Evolutionary conservation across 2,888 invertebrate genomes (phyloP), one percentile per base, ranked within the genome.

Genomic region (Orthonychiurus folsomi): DNA sequence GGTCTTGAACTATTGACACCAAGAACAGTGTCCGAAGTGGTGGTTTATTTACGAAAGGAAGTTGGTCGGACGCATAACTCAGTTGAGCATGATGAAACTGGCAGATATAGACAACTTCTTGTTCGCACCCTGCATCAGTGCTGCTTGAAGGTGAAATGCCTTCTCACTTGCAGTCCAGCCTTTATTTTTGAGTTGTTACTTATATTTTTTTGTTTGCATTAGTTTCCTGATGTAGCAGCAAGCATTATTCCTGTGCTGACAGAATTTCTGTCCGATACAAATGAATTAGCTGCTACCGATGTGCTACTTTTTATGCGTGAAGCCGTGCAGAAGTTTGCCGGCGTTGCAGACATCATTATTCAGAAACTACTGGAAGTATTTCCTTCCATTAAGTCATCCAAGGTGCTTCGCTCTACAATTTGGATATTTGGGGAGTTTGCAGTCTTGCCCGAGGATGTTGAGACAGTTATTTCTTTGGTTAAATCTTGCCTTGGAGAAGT

Each of bases 371-470:
- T 89, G 65, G 90, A 96, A 77, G 85, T 88, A 1, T 89, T 96
- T 75, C 83, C 87, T 0, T 83, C 86, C 65, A 92, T 99, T 73
- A 87, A 89, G 73, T 89, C 90, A n/a, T 87, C 90, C 2, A 90
- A 89, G 80, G 88, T 94, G 27, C 91, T 93, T 73, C 86, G 96
- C 65, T 89, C 93, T 1, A 93, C 96, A 1, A 81, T 99, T 61
- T 99, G 99, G 99, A 91, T 99, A 75, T 81, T 96, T 64, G 97
- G 97, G 3, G 96, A 99, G 78, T 99, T 94, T 78, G 91, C 94
- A 1, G 86, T 86, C 63, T 83, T 84, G 0, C 80, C 84, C 26
- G 82, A 84, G 23, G 88, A 93, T 69, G 91, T 94, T 50, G 81
- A 84, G 66, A 85, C 85, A 64, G 89, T 94, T 2, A 84, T 95